phyloP scores from a whole-genome alignment of 2,888 invertebrate species.

The Trypoxylon attenuatum region DNA sequence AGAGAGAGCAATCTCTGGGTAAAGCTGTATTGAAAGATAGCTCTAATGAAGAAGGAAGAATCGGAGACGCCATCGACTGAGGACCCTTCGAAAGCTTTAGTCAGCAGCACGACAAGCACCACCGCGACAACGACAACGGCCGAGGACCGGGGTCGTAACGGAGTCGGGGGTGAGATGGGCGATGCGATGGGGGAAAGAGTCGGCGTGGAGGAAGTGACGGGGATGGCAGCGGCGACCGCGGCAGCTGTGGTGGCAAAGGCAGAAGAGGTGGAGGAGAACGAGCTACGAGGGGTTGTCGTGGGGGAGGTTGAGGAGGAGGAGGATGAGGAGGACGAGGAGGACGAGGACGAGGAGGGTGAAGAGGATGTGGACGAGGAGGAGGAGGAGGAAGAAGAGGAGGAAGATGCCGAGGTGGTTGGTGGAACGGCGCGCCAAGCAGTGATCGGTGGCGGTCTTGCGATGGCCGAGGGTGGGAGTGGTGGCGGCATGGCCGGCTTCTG shows the following conservation, averaged over 20 bases:
- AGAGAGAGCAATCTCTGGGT: too few species aligned
- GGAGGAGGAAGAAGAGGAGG: slow-evolving; percentile 54
- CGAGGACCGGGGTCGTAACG: slow-evolving; percentile 65
- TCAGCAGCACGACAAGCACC: background rate
- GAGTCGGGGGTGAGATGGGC: slow-evolving; percentile 51
- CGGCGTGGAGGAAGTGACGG: slow-evolving; percentile 20
- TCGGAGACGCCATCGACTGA: slow-evolving; percentile 75
- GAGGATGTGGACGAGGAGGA: slow-evolving; percentile 48
- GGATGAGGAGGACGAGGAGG: slow-evolving; percentile 47
- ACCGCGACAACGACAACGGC: slow-evolving; percentile 46
- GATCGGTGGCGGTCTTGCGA: slow-evolving; percentile 63
- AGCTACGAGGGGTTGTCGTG: too few species aligned
- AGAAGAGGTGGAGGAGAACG: slow-evolving; percentile 47
- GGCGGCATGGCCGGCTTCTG: slow-evolving; percentile 76
- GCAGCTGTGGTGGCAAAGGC: slow-evolving; percentile 26
- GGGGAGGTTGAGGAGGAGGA: slow-evolving; percentile 36
- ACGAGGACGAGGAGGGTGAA: slow-evolving; percentile 47
- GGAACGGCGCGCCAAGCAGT: slow-evolving; percentile 39
- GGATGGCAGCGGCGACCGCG: slow-evolving; percentile 7
- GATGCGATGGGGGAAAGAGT: slow-evolving; percentile 28
- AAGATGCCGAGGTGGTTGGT: slow-evolving; percentile 43
- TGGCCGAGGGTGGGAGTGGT: slow-evolving; percentile 59
- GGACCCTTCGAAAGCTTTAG: slow-evolving; percentile 65
- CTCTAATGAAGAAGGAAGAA: slow-evolving; percentile 65
- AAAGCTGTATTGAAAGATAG: too few species aligned